Base-by-base conservation (phyloP, 1,140 invertebrate species). In the Hestina assimilis region DNA sequence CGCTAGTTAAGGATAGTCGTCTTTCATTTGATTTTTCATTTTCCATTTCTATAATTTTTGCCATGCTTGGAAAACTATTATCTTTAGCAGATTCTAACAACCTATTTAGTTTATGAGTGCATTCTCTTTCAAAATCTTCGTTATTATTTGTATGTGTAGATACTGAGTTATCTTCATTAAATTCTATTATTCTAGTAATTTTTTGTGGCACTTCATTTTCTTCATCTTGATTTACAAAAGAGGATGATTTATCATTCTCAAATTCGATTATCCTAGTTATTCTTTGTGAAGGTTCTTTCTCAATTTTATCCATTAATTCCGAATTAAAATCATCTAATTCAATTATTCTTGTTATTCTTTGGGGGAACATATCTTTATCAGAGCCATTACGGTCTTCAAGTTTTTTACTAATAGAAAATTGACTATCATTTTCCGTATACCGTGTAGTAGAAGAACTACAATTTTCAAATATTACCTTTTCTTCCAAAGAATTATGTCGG, bases 41-140 rank as follows among this genome's bases (percentile, higher is more conserved):
- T 78, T 88, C 85, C 79, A 88, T 87, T 83, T 88, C 85, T 67
- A 88, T 88, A 58, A 88, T 88, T 74, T 75, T 85, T 20, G 85
- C 70, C 82, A 88, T 87, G 58, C 83, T 85, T 24, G 76, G 75
- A 70, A 85, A 84, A 66, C 59, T 69, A 55, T 65, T 72, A 51
- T 85, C 77, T 66, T 87, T 87, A 54, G 73, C 63, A 58, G 71
- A 63, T 69, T 87, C 85, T 50, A 75, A 68, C 62, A 84, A 70
- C 64, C 73, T 78, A 66, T 69, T 66, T 61, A 79, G 56, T 66
- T 74, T 83, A 62, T 81, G 77, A 29, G 63, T 61, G 53, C 65
- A 63, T 60, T 85, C 79, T 53, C 69, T 79, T 19, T 76, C 74
- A 14, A 61, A 43, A 43, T 81, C 80, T 26, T 59, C 64, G 52